Percentiles rank a stretch among this genome's conserved stretches.
These are phyloP conservation scores for Drosophila teissieri DNA, from an alignment of 1,140 invertebrate species.

Conservation along the genomic window DNA sequence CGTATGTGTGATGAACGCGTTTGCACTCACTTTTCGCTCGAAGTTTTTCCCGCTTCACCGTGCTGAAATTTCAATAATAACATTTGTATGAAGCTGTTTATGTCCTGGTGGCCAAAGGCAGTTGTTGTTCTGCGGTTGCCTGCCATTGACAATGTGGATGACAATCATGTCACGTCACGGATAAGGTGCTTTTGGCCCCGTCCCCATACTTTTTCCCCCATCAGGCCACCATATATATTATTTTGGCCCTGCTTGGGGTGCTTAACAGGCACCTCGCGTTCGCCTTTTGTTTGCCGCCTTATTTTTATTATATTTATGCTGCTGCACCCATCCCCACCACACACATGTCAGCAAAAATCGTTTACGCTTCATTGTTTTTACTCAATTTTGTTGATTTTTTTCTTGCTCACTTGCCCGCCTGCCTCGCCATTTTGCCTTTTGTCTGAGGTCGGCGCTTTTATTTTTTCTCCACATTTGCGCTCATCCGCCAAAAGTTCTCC, in stretches of 20 bases:
- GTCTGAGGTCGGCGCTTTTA: constrained; percentile 41
- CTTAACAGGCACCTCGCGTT: constrained; percentile 75
- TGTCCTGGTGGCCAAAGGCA: constrained; percentile 36
- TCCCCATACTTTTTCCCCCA: constrained; percentile 8
- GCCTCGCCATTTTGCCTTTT: constrained; percentile 23
- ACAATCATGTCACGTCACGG: constrained; percentile 76
- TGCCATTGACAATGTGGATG: constrained; percentile 74
- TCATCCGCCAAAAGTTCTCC: constrained; percentile 31
- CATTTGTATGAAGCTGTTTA: constrained; percentile 82
- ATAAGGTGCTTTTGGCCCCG: constrained; percentile 31
- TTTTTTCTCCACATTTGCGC: constrained; percentile 23
- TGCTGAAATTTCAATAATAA: constrained; percentile 78
- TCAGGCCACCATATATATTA: constrained; percentile 25
- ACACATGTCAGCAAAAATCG: constrained; percentile 79
- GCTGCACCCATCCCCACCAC: constrained; percentile 10
- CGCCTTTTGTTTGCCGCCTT: constrained; percentile 75
- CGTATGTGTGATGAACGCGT: constrained; percentile 71
- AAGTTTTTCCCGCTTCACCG: constrained; percentile 9
- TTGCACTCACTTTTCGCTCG: constrained; percentile 6
- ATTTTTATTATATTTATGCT: constrained; percentile 72
- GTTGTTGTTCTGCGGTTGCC: constrained; percentile 51
- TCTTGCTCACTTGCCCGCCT: constrained; percentile 25
- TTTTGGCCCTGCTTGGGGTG: constrained; percentile 50
- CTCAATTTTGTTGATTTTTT: constrained; percentile 78
- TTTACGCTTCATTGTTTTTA: constrained; percentile 82